Evolutionary conservation across 2,888 invertebrate genomes (phyloP).

Genomic region (Protonemura montana): DNA sequence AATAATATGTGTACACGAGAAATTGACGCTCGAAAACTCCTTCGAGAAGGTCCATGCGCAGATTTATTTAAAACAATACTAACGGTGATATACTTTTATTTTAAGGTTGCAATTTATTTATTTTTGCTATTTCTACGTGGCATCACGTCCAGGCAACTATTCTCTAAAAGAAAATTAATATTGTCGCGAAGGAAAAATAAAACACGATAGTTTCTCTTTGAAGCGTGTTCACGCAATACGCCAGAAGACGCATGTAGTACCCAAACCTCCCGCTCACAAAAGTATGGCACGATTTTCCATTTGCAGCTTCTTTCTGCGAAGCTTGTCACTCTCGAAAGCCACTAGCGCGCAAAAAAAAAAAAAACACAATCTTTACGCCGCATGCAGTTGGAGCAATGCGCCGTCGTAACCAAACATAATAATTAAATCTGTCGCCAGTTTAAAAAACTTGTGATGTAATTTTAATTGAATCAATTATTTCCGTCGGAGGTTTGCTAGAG

Average conservation of each 20-base stretch:
- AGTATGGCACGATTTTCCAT: not conserved
- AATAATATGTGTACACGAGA: not conserved
- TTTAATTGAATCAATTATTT: slow-evolving; percentile 33
- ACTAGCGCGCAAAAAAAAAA: not conserved
- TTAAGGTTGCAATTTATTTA: not conserved
- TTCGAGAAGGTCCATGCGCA: not conserved
- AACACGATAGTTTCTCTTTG: not conserved
- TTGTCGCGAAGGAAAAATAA: not conserved
- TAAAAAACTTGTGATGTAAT: slow-evolving; percentile 23
- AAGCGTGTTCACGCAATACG: not conserved
- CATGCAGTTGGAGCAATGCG: not conserved
- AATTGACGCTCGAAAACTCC: not conserved
- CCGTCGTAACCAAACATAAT: not conserved
- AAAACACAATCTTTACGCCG: not conserved
- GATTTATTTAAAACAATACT: no score
- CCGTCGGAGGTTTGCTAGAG: not conserved
- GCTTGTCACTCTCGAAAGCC: not conserved
- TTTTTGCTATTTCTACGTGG: not conserved
- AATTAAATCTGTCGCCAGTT: slow-evolving; percentile 30
- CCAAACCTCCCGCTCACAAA: no score
- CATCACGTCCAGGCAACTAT: not conserved
- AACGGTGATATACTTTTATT: not conserved
- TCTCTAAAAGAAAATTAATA: not conserved
- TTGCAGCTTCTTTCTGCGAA: not conserved
- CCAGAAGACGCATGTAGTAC: not conserved